Evolutionary conservation across 37 sponge, comb jelly and placozoan species (phyloP).

Genomic region (Aphrocallistes beatrix): DNA sequence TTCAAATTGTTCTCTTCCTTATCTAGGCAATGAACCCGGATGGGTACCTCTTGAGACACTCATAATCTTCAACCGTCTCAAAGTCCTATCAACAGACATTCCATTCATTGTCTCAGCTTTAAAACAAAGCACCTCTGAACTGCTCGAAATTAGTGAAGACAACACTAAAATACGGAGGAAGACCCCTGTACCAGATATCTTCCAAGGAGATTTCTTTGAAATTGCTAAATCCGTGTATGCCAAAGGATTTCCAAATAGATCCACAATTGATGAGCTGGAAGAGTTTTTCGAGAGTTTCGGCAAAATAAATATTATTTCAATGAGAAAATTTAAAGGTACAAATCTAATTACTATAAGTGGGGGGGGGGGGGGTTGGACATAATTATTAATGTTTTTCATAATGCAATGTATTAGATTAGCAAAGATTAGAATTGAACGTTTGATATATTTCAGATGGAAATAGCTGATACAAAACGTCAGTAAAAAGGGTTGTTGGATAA

Average conservation of each 20-base stretch:
- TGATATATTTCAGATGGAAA: too few species aligned
- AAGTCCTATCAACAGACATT: constrained; percentile 50
- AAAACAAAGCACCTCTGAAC: constrained; percentile 28
- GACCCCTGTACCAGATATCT: background rate
- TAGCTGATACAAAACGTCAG: too few species aligned
- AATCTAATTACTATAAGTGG: too few species aligned
- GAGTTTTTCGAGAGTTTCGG: constrained; percentile 6
- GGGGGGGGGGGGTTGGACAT: too few species aligned
- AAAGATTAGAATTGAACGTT: too few species aligned
- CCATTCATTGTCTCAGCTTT: constrained; percentile 44
- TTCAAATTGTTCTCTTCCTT: background rate
- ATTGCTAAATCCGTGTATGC: background rate
- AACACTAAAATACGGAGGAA: background rate
- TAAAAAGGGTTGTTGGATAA: too few species aligned
- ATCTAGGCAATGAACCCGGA: background rate
- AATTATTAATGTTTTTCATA: too few species aligned
- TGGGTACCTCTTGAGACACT: constrained; percentile 50
- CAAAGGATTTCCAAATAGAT: background rate
- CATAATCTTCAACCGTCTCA: constrained; percentile 71
- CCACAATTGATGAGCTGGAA: background rate
- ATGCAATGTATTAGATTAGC: too few species aligned
- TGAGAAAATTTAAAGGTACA: background rate
- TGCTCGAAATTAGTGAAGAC: constrained; percentile 48
- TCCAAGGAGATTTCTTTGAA: background rate
- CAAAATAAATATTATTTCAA: background rate